Base-by-base conservation (phyloP, 2,797 vertebrate species). In the Paratrypauchen microcephalus region DNA sequence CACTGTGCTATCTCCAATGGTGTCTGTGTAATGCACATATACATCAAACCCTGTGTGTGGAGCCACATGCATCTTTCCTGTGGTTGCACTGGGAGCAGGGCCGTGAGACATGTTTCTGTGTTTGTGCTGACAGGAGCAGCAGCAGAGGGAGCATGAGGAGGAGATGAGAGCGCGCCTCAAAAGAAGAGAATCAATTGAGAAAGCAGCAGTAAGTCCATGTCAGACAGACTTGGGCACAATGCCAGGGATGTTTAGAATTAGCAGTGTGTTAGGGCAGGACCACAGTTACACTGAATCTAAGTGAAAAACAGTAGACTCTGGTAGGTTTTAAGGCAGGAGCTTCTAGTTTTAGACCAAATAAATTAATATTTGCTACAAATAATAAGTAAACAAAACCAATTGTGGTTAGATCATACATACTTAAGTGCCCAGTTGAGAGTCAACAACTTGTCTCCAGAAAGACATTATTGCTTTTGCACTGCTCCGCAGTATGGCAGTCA, bases 141-240 rank as follows among this genome's bases (percentile, higher is more conserved):
- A 95, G 85, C 92, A 95, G 92, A 91, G 73, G 72, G 94, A 96
- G 71, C 94, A 94, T 2, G 91, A 94, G 68, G 94, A 94, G 0
- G 89, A 92, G 9, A 92, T 93, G 93, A 92, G 91, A 70, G 92
- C 92, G 64, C 87, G 89, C 54, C 85, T 93, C 3, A 85, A 78
- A 72, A 90, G 89, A 83, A 95, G 94, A 39, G 92, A 94, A 70
- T 93, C 94, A 66, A 93, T 94, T 28, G 95, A 95, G 82, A 95
- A 93, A 80, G 95, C 95, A 13, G 94, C 92, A 1, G 95, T 96
- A 82, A 93, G 94, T 89, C 2, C 36, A 52, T 58, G 23, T 39
- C 24, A n/a, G 0, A 15, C 24, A 52, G 45, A 50, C 47, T 26
- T 30, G 23, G 8, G 18, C 62, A 48, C 23, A n/a, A 28, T 48